Evolutionary conservation across 1,140 invertebrate species (phyloP), one percentile per base, ranked within the genome.

Genomic region (Anadara kagoshimensis): DNA sequence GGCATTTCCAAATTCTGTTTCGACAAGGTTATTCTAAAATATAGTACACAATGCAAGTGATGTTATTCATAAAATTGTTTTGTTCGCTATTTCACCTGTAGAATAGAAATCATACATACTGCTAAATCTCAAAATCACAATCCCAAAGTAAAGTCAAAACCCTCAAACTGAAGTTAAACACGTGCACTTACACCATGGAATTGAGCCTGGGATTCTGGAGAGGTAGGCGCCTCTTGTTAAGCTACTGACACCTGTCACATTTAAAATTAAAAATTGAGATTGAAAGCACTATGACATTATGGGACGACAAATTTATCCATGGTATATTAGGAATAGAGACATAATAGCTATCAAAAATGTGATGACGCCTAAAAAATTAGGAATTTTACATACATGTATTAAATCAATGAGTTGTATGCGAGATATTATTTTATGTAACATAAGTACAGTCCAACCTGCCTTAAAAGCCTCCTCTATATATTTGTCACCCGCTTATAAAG

Each of bases 1-100:
- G 12, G 57, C 26, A 41, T 36, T 59, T 59, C 57, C 57, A 36
- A 59, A 59, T 10, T 59, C 36, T 59, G 57, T 59, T 41, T 59
- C 36, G 41, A 49, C n/a, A 10, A 18, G 14, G 4, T 49, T 49
- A n/a, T n/a, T n/a, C 47, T 49, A n/a, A 14, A 49, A 49, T 18
- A 49, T 4, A n/a, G n/a, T n/a, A 49, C 45, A 47, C 8, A 47
- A 16, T 47, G 8, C 45, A 47, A 47, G 16, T 47, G 16, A 47
- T 47, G 16, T 47, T 16, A 47, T 16, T 10, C 8, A 8, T 47
- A 47, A 16, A n/a, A n/a, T n/a, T n/a, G n/a, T n/a, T n/a, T n/a
- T n/a, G n/a, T n/a, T n/a, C 16, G 8, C 45, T 10, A 10, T 47
- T 8, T 47, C 8, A 47, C 8, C 8, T 47, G 45, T 10, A 16